Evolutionary conservation across 1,140 invertebrate species (phyloP), one percentile per base, ranked within the genome.

Genomic region (Drosophila grimshawi): DNA sequence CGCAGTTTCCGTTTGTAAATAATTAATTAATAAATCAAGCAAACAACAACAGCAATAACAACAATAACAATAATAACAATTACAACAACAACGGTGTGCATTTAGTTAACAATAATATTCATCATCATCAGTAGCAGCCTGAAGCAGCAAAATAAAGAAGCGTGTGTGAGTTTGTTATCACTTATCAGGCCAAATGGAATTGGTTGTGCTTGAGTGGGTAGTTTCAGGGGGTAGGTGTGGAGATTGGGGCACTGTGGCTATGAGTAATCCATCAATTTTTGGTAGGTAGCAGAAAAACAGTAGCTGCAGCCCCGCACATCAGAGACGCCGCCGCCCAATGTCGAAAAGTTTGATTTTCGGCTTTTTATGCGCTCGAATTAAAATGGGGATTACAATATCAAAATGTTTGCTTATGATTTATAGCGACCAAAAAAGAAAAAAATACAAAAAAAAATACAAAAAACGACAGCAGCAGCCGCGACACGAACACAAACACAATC

Each of bases 361-460:
- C 85, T 91, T 91, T 91, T 91, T 91, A 91, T 91, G 72, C 90
- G 90, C 69, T 80, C 73, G 85, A 90, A 91, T 91, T 91, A 91
- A 91, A 91, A 79, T 91, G 86, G 89, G 89, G 88, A 91, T 91
- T 91, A 91, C 89, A 89, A 91, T 91, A 91, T 91, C 89, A 91
- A 91, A 91, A 89, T 91, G 89, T 91, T 91, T 91, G 77, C 90
- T 91, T 86, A 90, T 91, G 89, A 91, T 91, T 91, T 91, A 91
- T 91, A 78, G 74, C 85, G 82, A 57, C 80, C 60, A 83, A 88
- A 80, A 74, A 85, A 74, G 80, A 67, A 76, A 77, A 69, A 73
- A 65, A 46, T 32, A 10, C 35, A 35, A 33, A 61, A 55, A 62
- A 39, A 43, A 27, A 33, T 57, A 3, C 37, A 37, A 37, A 37